Evolutionary conservation across 1,140 invertebrate genomes (phyloP).

Genomic region (Bombus pyrosoma): DNA sequence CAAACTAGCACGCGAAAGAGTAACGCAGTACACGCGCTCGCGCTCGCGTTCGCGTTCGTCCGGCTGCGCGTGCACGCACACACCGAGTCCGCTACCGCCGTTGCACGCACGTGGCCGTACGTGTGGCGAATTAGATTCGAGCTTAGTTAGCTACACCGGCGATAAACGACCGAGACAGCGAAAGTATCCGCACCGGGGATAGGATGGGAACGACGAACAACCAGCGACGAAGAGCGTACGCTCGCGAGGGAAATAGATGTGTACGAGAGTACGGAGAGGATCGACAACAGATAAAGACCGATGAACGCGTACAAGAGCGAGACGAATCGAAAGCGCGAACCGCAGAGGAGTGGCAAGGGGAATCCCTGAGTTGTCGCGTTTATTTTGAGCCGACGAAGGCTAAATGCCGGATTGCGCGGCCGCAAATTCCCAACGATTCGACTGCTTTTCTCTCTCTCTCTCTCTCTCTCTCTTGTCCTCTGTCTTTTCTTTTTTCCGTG

Average conservation of each 20-base stretch:
- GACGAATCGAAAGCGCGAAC: constrained; percentile 8
- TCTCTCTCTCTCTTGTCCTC: neutral
- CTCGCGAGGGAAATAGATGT: neutral
- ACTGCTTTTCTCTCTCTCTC: constrained; percentile 25
- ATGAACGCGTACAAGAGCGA: neutral
- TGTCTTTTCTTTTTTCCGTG: neutral
- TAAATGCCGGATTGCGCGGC: constrained; percentile 67
- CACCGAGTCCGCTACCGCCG: neutral
- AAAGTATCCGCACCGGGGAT: constrained; percentile 14
- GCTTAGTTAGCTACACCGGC: constrained; percentile 48
- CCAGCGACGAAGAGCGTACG: neutral
- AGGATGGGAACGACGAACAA: neutral
- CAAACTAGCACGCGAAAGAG: constrained; percentile 41
- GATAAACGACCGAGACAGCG: constrained; percentile 35
- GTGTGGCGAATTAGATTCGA: constrained; percentile 51
- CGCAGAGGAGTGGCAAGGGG: neutral
- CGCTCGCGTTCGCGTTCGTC: too few relatives aligned
- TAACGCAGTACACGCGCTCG: constrained; percentile 20
- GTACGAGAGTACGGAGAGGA: neutral
- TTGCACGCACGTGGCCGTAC: constrained; percentile 36
- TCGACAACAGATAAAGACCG: constrained; percentile 11
- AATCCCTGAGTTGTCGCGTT: constrained; percentile 72
- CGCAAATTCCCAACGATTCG: constrained; percentile 70
- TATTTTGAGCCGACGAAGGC: constrained; percentile 77
- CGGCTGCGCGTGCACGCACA: neutral